These are phyloP conservation scores for Aradophagus sp. DNA, from an alignment of 1,140 invertebrate species.

Conservation along the genomic window DNA sequence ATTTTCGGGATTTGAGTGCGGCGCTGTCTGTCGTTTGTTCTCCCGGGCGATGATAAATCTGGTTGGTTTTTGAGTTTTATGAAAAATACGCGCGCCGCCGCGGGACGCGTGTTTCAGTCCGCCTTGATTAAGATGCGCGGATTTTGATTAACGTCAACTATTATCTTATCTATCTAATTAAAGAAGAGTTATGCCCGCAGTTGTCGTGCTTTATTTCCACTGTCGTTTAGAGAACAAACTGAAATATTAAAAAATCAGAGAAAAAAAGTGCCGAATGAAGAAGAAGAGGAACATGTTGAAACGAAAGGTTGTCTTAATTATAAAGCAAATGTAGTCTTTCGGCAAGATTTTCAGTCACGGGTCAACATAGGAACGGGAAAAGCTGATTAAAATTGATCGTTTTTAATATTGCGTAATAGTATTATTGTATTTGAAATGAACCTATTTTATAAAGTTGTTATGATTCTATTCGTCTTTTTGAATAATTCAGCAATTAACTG, in stretches of 20 bases:
- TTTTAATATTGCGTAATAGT: too few species aligned
- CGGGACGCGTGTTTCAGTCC: conserved; percentile 37
- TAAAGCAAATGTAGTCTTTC: too few species aligned
- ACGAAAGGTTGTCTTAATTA: too few species aligned
- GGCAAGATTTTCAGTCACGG: too few species aligned
- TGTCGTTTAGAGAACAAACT: conserved; percentile 14
- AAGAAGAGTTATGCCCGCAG: conserved; percentile 30
- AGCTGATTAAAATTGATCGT: too few species aligned
- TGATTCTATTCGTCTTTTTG: too few species aligned
- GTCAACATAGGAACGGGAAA: too few species aligned
- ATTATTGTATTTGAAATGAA: too few species aligned
- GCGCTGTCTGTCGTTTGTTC: conserved; percentile 41
- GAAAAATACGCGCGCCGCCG: conserved; percentile 40
- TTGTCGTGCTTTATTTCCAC: conserved; percentile 25
- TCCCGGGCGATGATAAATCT: conserved; percentile 31
- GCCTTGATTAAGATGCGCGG: conserved; percentile 50
- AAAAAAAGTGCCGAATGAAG: too few species aligned
- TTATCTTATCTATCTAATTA: conserved; percentile 53
- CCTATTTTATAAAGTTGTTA: too few species aligned
- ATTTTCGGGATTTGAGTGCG: conserved; percentile 44
- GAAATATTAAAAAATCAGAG: background rate
- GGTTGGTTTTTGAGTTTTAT: conserved; percentile 43
- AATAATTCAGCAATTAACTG: too few species aligned
- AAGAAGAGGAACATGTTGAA: too few species aligned
- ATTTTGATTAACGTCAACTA: conserved; percentile 50